Evolutionary conservation across 2,888 invertebrate genomes (phyloP).

Genomic region (Troides helena): DNA sequence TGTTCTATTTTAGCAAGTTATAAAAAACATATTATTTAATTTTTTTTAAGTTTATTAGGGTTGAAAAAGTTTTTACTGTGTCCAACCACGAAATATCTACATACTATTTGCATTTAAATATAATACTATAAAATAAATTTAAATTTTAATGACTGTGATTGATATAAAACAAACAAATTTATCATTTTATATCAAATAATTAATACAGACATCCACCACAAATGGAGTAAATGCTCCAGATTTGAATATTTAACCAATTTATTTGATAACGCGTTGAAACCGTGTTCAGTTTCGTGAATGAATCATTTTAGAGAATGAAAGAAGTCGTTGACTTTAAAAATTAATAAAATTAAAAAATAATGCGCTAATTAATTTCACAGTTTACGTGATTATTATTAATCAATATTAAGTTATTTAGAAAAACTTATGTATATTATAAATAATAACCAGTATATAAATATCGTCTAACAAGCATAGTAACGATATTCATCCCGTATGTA

Average conservation of each 20-base stretch:
- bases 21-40: too few species aligned
- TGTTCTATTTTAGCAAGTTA: too few species aligned
- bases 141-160: neutral
- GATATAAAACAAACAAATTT: neutral
- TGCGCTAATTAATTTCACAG: neutral
- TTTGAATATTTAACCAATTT: conserved; percentile 12
- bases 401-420: too few species aligned
- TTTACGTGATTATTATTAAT: too few species aligned
- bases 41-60: neutral
- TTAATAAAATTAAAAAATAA: neutral
- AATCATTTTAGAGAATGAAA: neutral
- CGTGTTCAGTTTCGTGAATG: conserved; percentile 10
- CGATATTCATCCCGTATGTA: too few species aligned
- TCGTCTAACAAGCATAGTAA: too few species aligned
- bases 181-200: neutral
- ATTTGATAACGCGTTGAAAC: conserved; percentile 4
- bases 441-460: too few species aligned
- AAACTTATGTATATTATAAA: too few species aligned
- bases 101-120: neutral
- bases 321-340: conserved; percentile 16
- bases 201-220: neutral
- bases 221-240: conserved; percentile 9
- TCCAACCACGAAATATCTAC: neutral
- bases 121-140: neutral
- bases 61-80: neutral